A percentile compares a stretch with the other conserved stretches of the same genome.
Evolutionary conservation across 2,113 vertebrate species (phyloP).

Genomic region (Mirounga angustirostris): DNA sequence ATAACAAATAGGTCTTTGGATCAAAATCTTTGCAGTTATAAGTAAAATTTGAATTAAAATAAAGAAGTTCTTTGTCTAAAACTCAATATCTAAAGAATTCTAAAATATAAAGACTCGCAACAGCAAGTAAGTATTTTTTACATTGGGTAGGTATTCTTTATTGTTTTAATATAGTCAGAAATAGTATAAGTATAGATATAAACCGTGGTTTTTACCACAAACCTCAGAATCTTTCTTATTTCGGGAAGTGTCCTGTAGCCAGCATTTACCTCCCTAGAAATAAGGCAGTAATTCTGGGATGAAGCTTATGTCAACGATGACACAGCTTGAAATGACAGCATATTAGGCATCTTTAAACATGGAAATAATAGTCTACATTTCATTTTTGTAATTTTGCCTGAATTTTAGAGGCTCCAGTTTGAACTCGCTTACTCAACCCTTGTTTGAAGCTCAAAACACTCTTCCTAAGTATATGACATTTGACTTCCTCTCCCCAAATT

Average conservation of each 20-base stretch:
- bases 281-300: not conserved
- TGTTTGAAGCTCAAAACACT: not conserved
- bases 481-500: not conserved
- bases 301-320: not conserved
- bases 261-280: not conserved
- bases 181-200: not conserved
- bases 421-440: not conserved
- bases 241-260: not conserved
- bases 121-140: not conserved
- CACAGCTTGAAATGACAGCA: not conserved
- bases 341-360: not conserved
- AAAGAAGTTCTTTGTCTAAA: not conserved
- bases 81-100: not conserved
- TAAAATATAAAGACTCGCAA: not conserved
- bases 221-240: not conserved
- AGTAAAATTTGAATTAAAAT: not conserved
- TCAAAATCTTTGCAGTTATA: conserved; percentile 4
- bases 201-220: not conserved
- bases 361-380: not conserved
- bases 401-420: not conserved
- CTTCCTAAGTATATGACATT: not conserved
- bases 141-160: not conserved
- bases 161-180: not conserved
- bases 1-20: not conserved
- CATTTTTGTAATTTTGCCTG: not conserved